Percentiles rank a stretch among this genome's conserved stretches.
Conservation (phyloP, 2,888 invertebrate genomes). For the Drosophila affinis region DNA sequence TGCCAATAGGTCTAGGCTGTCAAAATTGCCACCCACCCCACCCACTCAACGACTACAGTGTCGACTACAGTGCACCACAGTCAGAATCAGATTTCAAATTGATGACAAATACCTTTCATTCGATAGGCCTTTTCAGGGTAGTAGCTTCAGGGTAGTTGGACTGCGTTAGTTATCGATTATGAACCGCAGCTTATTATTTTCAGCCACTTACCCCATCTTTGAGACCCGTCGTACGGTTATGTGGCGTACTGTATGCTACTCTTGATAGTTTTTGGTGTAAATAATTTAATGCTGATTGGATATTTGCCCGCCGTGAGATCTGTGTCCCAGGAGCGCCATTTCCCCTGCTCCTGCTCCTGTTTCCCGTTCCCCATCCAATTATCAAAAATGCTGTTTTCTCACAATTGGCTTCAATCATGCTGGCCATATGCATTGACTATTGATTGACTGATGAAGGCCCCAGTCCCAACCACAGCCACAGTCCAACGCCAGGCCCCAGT, state of each 20-base stretch:
- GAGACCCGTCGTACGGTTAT: neutral
- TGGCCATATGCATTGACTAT: slow-evolving; percentile 40
- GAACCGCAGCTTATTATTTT: neutral
- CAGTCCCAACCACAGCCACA: slow-evolving; percentile 5
- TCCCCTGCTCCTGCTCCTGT: too few relatives aligned
- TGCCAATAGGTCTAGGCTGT: slow-evolving; percentile 18
- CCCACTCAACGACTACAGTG: neutral
- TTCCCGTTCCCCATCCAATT: slow-evolving; percentile 49
- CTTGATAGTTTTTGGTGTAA: slow-evolving; percentile 38
- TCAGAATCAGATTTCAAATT: slow-evolving; percentile 3
- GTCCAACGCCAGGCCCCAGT: slow-evolving; percentile 8
- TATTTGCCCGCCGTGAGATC: slow-evolving; percentile 13
- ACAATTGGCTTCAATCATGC: slow-evolving; percentile 69
- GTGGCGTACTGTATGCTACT: neutral
- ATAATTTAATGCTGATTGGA: slow-evolving; percentile 58
- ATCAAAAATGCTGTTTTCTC: slow-evolving; percentile 63
- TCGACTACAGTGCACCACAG: too few relatives aligned
- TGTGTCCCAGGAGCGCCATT: neutral
- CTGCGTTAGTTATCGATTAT: neutral
- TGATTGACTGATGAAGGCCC: slow-evolving; percentile 54
- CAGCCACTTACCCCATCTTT: neutral
- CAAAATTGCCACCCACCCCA: slow-evolving; percentile 20
- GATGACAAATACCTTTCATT: neutral
- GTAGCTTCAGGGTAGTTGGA: too few relatives aligned
- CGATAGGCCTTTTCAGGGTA: too few relatives aligned